Conservation (phyloP, 2,888 invertebrate genomes). For the Synergus gifuensis region DNA sequence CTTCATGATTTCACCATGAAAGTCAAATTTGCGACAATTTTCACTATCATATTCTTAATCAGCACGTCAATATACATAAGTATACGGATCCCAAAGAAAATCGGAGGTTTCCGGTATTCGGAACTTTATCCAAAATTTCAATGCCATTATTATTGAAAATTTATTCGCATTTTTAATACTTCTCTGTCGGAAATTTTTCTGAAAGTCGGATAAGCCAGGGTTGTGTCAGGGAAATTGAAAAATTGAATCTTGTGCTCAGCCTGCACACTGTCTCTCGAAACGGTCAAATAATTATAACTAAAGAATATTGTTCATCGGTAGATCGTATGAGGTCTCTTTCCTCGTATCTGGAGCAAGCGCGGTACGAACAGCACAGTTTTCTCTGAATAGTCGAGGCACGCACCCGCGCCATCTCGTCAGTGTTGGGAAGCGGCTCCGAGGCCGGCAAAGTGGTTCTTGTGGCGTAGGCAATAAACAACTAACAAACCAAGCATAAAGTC, state of each 20-base stretch:
- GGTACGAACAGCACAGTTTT: neutral
- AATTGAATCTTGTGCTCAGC: no score
- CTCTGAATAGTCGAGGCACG: constrained; percentile 1
- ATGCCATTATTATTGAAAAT: no score
- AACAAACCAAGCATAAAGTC: constrained; percentile 15
- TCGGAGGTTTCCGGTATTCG: no score
- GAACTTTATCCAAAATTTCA: no score
- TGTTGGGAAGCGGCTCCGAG: constrained; percentile 35
- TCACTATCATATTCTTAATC: no score
- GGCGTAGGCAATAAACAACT: constrained; percentile 23
- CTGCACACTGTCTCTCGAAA: neutral
- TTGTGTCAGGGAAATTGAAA: neutral
- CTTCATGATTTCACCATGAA: no score
- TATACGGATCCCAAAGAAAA: no score
- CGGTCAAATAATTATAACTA: neutral
- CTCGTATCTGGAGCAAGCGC: constrained; percentile 32
- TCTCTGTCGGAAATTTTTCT: no score
- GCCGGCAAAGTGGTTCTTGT: constrained; percentile 37
- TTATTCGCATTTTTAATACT: no score
- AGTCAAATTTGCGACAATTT: no score
- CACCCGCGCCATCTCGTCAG: neutral
- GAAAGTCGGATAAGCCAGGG: no score
- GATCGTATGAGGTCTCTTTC: neutral
- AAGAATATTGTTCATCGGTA: neutral
- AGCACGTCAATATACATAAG: no score